Evolutionary conservation across 2,888 invertebrate genomes (phyloP).

Genomic region (Brachyptera putata): DNA sequence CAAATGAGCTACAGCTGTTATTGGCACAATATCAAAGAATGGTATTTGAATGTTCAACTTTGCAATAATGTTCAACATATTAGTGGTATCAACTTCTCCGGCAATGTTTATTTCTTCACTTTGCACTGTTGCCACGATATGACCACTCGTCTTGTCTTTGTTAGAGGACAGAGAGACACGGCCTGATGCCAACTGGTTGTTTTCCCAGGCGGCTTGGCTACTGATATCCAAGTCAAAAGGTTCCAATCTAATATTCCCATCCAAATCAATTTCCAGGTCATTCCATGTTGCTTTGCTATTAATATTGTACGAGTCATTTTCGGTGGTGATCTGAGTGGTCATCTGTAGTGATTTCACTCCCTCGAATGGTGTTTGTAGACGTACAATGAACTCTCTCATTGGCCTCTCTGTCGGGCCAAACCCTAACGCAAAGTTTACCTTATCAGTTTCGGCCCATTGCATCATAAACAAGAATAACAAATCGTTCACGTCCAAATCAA

Average conservation of each 20-base stretch:
- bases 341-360: constrained; percentile 31
- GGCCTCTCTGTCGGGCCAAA: constrained; percentile 17
- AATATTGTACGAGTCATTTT: background rate
- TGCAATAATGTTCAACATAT: background rate
- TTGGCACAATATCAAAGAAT: constrained; percentile 1
- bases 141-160: constrained; percentile 5
- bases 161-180: constrained; percentile 3
- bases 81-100: background rate
- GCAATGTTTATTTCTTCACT: constrained; percentile 9
- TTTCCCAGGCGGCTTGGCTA: constrained; percentile 10
- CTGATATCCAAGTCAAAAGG: constrained; percentile 19
- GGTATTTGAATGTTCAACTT: constrained; percentile 11
- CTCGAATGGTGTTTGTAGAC: constrained; percentile 34
- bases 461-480: constrained; percentile 1
- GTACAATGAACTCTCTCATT: no score
- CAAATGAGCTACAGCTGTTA: background rate
- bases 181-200: background rate
- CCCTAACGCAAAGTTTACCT: background rate
- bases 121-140: constrained; percentile 14
- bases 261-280: constrained; percentile 8
- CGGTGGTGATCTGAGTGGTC: background rate
- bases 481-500: constrained; percentile 21
- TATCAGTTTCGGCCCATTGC: constrained; percentile 15
- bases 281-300: constrained; percentile 20
- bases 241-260: background rate